phyloP scores from a whole-genome alignment of 30 jellyfish, hydroid and myxozoan species.

The Chrysaora quinquecirrha region DNA sequence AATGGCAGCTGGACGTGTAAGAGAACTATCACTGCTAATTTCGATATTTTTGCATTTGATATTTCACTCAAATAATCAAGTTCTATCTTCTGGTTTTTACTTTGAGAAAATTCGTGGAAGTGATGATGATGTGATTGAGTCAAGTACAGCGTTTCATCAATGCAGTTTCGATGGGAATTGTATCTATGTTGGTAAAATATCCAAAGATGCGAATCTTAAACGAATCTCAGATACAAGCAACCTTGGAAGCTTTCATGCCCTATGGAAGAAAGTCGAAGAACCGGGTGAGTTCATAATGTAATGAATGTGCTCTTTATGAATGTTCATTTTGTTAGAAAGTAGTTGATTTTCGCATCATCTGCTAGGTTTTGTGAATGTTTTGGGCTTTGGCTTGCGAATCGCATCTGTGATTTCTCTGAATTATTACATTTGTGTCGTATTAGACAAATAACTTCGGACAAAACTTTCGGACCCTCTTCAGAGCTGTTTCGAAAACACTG shows the following conservation, averaged over 20 bases:
- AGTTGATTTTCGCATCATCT: too few relatives aligned
- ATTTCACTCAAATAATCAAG: neutral
- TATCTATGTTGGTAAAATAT: neutral
- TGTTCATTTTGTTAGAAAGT: too few relatives aligned
- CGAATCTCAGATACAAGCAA: too few relatives aligned
- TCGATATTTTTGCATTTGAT: neutral
- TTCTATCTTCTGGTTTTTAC: neutral
- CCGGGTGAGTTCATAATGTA: neutral
- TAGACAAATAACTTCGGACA: neutral
- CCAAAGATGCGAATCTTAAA: neutral
- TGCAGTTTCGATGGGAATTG: neutral
- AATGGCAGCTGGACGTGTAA: neutral
- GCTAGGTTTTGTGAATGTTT: too few relatives aligned
- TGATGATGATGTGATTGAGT: neutral
- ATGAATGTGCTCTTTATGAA: neutral
- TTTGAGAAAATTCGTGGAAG: neutral
- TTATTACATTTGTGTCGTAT: neutral
- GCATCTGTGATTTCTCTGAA: neutral
- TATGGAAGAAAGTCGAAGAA: neutral
- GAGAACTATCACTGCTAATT: neutral
- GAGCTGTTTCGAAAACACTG: neutral
- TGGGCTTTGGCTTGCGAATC: neutral
- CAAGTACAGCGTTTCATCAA: neutral
- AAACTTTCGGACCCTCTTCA: neutral
- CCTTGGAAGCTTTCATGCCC: neutral